Percentiles rank a stretch among this genome's conserved stretches.
Evolutionary conservation across 1,140 invertebrate genomes (phyloP).

Genomic region (Drosophila parabipectinata): DNA sequence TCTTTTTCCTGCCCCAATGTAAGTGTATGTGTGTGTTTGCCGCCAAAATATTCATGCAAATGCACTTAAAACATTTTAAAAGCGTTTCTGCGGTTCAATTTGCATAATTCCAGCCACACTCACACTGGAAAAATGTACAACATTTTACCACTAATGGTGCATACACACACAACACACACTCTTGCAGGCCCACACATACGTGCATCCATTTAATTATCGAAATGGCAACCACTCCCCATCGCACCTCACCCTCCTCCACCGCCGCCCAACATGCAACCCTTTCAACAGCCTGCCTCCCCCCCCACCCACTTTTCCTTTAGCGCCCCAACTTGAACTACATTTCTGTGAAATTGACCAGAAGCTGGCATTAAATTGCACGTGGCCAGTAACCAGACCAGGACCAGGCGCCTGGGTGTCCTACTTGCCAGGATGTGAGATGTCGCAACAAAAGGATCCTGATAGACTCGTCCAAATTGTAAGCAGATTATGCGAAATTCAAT

Average conservation of each 20-base stretch:
- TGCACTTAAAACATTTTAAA: constrained; percentile 83
- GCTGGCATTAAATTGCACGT: constrained; percentile 53
- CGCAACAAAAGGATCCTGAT: constrained; percentile 4
- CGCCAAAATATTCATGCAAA: constrained; percentile 79
- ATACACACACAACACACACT: constrained; percentile 30
- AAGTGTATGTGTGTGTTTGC: constrained; percentile 27
- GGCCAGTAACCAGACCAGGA: constrained; percentile 12
- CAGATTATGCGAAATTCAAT: constrained; percentile 55
- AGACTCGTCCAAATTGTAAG: constrained; percentile 20
- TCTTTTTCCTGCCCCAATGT: constrained; percentile 6
- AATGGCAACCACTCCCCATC: constrained; percentile 55
- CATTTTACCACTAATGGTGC: constrained; percentile 80
- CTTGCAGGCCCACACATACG: constrained; percentile 23
- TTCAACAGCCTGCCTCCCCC: constrained; percentile 2
- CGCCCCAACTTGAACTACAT: constrained; percentile 57
- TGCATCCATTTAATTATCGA: constrained; percentile 79
- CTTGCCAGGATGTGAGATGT: constrained; percentile 8
- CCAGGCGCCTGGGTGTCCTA: constrained; percentile 23
- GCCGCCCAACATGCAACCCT: background rate
- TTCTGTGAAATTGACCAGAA: constrained; percentile 66
- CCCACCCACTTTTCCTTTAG: constrained; percentile 17
- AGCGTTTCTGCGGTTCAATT: constrained; percentile 82
- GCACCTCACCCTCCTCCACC: background rate
- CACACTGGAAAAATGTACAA: constrained; percentile 80
- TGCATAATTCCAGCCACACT: constrained; percentile 75